phyloP scores from a whole-genome alignment of 1,140 invertebrate genomes.

The Magallana angulata region DNA sequence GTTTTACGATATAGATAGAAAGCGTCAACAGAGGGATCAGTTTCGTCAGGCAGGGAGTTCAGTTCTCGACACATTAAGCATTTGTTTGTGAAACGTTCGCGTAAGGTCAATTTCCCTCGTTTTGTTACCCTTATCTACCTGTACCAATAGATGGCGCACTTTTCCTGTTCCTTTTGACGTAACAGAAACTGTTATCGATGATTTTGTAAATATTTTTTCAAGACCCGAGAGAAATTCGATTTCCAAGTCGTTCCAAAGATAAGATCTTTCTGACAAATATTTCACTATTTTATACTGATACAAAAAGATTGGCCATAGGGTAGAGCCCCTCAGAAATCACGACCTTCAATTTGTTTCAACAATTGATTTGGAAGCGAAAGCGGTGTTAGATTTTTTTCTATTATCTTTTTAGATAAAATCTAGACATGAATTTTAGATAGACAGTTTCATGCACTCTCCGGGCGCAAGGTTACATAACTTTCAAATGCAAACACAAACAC shows the following conservation, averaged over 20 bases:
- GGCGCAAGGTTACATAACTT: too few species aligned
- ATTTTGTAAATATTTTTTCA: not conserved
- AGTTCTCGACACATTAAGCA: not conserved
- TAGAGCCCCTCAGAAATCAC: not conserved
- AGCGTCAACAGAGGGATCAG: not conserved
- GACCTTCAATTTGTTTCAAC: not conserved
- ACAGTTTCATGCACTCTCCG: too few species aligned
- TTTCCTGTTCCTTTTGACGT: slow-evolving; percentile 7
- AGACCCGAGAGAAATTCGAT: not conserved
- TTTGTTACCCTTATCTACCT: not conserved
- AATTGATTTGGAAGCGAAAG: too few species aligned
- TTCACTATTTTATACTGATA: not conserved
- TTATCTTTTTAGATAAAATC: too few species aligned
- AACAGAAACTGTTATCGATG: not conserved
- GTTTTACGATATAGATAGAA: not conserved
- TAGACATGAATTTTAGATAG: too few species aligned
- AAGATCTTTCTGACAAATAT: not conserved
- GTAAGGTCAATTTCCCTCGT: not conserved
- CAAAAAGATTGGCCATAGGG: not conserved
- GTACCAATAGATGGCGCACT: not conserved
- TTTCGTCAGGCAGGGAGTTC: not conserved
- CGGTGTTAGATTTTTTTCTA: too few species aligned
- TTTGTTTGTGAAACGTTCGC: slow-evolving; percentile 20
- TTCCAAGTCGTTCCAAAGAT: not conserved
- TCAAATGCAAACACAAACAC: too few species aligned